phyloP scores from a whole-genome alignment of 2,113 vertebrate genomes.

The Psittacus erithacus region DNA sequence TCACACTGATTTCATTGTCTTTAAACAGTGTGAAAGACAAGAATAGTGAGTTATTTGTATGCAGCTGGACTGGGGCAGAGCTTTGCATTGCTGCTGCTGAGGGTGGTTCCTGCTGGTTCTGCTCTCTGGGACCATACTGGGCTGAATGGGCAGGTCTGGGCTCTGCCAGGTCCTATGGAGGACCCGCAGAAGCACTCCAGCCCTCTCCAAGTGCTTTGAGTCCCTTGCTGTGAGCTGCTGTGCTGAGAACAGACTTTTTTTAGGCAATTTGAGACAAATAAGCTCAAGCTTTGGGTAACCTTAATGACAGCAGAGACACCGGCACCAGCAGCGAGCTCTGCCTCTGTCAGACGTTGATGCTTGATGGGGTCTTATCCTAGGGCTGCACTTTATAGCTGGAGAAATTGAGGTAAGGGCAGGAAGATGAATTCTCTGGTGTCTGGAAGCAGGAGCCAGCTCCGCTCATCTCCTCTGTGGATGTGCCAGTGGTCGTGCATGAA shows the following conservation, averaged over 20 bases:
- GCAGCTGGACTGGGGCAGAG: not conserved
- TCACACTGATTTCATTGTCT: not conserved
- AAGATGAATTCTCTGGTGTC: not conserved
- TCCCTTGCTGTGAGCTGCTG: not conserved
- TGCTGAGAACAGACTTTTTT: not conserved
- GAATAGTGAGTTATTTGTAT: fast-evolving
- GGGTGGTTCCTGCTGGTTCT: not conserved
- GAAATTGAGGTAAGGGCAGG: not conserved
- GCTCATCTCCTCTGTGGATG: not conserved
- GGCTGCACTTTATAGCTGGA: not conserved
- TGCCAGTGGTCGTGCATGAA: not conserved
- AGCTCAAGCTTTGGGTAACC: not conserved
- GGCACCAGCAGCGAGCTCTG: not conserved
- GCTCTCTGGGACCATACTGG: not conserved
- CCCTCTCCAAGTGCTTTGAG: not conserved
- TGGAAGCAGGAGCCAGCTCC: not conserved
- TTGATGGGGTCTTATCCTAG: not conserved
- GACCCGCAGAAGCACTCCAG: not conserved
- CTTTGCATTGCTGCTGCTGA: not conserved
- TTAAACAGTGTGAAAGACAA: not conserved
- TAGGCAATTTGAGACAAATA: not conserved
- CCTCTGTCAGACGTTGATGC: not conserved
- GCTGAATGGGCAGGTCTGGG: not conserved
- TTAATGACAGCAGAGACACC: not conserved
- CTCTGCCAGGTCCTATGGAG: not conserved